Evolutionary conservation across 1,140 invertebrate genomes (phyloP), one percentile per base, ranked within the genome.

Genomic region (Onthophagus taurus): DNA sequence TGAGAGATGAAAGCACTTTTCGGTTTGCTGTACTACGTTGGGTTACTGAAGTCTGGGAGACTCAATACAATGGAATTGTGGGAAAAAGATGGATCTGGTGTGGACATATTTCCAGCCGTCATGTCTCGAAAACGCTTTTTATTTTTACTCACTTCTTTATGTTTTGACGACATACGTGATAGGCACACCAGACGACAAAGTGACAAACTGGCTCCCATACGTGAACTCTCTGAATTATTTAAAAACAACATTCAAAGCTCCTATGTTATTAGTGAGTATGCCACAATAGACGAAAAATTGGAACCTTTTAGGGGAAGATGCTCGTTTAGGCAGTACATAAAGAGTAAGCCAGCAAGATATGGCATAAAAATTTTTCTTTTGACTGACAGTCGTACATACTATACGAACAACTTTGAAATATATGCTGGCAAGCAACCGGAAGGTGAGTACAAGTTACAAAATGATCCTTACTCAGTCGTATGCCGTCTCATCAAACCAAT

Each of bases 211-310:
- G 34, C 34, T 2, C 31, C 31, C 2, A 31, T 31, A 2, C 31
- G 31, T 2, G n/a, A 31, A 14, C 17, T 31, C 3, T 31, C 17
- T n/a, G n/a, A 2, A 3, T 2, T 1, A 3, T n/a, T 31, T 1
- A 16, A 14, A 14, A 9, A 6, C 8, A 31, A 31, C 3, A 14
- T 2, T 31, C 2, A 5, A 6, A 2, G 17, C 8, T 31, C 17
- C 7, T 31, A 14, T 7, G 2, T 16, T 7, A 3, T 16, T 9
- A 14, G 3, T 14, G 12, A 31, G 8, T 31, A 31, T 47, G 8
- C 70, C 3, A 31, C 31, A 3, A 50, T 67, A 33, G 61, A 69
- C 52, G 63, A 72, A 51, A 53, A 58, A 42, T 45, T 71, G 5
- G 41, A 53, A 42, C 34, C 48, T n/a, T 70, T 67, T 43, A 20